Conservation (phyloP, 2,113 vertebrate genomes). For the Macheiramphus alcinus region DNA sequence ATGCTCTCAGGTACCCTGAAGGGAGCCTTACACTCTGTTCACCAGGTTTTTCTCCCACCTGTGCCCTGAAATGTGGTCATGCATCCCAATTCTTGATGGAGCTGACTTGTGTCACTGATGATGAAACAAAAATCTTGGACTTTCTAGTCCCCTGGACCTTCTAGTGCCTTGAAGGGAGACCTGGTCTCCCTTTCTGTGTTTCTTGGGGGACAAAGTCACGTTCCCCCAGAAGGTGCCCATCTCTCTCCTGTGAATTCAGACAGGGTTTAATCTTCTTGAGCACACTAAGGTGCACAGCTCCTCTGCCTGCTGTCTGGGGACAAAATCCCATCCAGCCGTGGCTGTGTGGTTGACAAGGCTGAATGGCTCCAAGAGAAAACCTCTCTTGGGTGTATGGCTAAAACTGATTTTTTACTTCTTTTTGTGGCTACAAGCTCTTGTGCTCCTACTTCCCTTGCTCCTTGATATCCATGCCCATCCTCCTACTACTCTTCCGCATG, state of each 20-base stretch:
- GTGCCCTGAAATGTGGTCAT: not conserved
- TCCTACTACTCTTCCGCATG: accelerated
- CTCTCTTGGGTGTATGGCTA: not conserved
- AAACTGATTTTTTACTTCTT: not conserved
- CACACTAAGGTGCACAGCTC: not conserved
- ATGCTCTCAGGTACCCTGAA: not conserved
- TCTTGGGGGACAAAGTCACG: accelerated
- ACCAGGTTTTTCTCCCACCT: not conserved
- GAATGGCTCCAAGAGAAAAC: not conserved
- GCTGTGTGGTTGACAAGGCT: not conserved
- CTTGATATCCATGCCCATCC: not conserved
- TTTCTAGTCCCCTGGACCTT: not conserved
- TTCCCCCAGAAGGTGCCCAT: not conserved
- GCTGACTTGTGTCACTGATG: not conserved
- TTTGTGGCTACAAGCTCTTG: not conserved
- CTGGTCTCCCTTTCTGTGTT: not conserved
- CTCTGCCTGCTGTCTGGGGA: not conserved
- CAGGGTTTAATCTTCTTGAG: not conserved
- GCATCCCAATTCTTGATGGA: not conserved
- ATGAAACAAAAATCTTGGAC: not conserved
- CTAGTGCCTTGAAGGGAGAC: not conserved
- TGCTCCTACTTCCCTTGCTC: not conserved
- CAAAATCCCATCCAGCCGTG: accelerated
- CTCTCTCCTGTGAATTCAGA: not conserved
- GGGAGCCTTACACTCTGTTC: not conserved